Base-by-base conservation (phyloP, 2,113 vertebrate species). In the Anseranas semipalmata region DNA sequence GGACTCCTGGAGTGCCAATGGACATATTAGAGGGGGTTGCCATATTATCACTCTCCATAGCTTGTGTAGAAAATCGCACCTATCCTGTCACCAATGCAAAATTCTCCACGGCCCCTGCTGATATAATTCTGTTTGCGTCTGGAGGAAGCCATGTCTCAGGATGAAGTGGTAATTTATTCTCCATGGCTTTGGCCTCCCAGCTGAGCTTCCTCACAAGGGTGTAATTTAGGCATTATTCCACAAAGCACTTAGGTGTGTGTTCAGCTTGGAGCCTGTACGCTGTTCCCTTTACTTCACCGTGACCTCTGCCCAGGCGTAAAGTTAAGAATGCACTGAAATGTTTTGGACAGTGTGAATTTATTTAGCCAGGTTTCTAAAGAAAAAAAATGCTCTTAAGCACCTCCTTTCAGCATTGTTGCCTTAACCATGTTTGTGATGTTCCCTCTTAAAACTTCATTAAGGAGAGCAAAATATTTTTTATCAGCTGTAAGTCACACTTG, bases 121-220 rank as follows among this genome's bases (percentile, higher is more conserved):
- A 20, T 72, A 39, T 19, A 85, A 66, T 89, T 92, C 76, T 71
- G 5, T 71, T 92, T 81, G n/a, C 86, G 59, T 92, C 80, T 87
- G 58, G 28, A 85, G 45, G 39, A 92, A 66, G 53, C 53, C 76
- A 50, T 35, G 65, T 33, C 62, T 87, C 37, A 89, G 56, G 32
- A 13, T 4, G 4, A 79, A 79, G 41, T 76, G 71, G 45, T 85
- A 87, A 72, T 93, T 90, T 95, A 10, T 84, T 63, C 17, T 77
- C 60, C 60, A 1, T 62, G 48, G 30, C 70, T 92, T 90, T 58
- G 66, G 48, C 48, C 39, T 85, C 25, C 48, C 48, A 58, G 30
- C 53, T 85, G 60, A 85, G 53, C 53, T 79, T 94, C 48, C 35
- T 92, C 30, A 45, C 39, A 73, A 20, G 62, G 35, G 3, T 77